Evolutionary conservation across 2,797 vertebrate genomes (phyloP).

Genomic region (Melopsittacus undulatus): DNA sequence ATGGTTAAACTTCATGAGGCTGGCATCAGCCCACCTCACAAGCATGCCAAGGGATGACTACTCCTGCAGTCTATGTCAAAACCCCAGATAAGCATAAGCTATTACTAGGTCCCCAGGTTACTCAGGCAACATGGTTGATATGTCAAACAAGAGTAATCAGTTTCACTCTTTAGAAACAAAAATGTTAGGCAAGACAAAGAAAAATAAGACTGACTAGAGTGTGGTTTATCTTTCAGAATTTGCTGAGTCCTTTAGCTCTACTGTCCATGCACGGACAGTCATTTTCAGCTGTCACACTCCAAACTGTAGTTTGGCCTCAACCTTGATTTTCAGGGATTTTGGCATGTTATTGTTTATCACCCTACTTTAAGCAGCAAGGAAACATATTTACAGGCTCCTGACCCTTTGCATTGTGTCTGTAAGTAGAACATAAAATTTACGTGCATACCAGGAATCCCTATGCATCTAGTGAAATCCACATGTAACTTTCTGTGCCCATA

Average conservation of each 20-base stretch:
- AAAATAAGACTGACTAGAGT: neutral
- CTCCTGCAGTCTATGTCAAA: neutral
- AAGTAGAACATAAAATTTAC: slow-evolving; percentile 1
- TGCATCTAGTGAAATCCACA: slow-evolving; percentile 4
- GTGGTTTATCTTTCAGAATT: neutral
- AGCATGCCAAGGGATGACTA: neutral
- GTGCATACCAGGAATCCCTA: slow-evolving; percentile 1
- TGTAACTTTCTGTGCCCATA: neutral
- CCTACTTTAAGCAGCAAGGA: neutral
- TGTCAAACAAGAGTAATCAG: neutral
- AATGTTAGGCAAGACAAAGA: neutral
- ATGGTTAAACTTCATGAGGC: too few species aligned
- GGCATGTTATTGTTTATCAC: neutral
- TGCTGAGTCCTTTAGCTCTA: neutral
- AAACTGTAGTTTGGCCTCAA: neutral
- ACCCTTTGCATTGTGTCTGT: neutral
- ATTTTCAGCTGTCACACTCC: neutral
- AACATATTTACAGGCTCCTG: slow-evolving; percentile 14
- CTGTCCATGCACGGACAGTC: neutral
- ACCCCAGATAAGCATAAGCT: neutral
- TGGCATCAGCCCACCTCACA: too few species aligned
- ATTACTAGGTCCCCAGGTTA: neutral
- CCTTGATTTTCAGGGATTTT: neutral
- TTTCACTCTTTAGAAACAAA: neutral
- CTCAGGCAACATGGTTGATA: neutral